Evolutionary conservation across 2,888 invertebrate species (phyloP).

Genomic region (Caenorhabditis doughertyi): DNA sequence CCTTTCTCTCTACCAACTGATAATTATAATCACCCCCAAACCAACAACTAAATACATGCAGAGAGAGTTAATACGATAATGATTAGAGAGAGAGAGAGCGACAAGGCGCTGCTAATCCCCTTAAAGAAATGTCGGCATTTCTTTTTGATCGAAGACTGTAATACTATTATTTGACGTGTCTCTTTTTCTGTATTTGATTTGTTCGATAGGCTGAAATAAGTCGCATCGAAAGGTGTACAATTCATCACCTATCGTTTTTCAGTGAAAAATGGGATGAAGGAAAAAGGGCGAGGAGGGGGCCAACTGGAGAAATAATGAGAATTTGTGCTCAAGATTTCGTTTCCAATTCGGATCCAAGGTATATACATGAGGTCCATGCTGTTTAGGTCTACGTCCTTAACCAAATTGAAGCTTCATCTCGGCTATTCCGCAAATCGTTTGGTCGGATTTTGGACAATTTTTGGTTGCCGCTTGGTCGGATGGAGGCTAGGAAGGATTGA

Average conservation of each 20-base stretch:
- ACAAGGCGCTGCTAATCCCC: conserved; percentile 53
- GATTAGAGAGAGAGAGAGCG: background rate
- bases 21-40: background rate
- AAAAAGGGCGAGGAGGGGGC: background rate
- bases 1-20: background rate
- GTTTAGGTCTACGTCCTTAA: no score
- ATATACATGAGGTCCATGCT: no score
- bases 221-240: conserved; percentile 25
- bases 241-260: conserved; percentile 24
- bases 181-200: background rate
- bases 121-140: conserved; percentile 30
- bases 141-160: conserved; percentile 21
- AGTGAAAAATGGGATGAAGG: background rate
- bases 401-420: no score
- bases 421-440: no score
- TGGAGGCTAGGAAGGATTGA: no score
- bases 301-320: no score
- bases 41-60: background rate
- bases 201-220: conserved; percentile 3
- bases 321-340: no score
- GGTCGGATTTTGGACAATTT: no score
- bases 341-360: no score
- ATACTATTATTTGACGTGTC: conserved; percentile 32
- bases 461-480: no score
- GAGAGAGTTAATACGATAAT: conserved; percentile 39